Evolutionary conservation across 1,140 invertebrate species (phyloP), one percentile per base, ranked within the genome.

Genomic region (Acyrthosiphon pisum): DNA sequence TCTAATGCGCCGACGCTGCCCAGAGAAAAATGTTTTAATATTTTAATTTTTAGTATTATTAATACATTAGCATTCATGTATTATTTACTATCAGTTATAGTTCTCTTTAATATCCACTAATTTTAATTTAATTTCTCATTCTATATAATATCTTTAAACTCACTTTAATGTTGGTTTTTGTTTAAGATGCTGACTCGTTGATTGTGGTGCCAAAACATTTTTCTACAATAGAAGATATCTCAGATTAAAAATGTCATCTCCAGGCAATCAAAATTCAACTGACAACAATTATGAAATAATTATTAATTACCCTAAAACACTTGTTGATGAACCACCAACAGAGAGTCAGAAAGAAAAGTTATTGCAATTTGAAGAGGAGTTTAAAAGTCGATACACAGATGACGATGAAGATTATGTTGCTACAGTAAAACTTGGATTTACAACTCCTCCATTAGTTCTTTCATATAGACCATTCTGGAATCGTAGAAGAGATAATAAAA

Each of bases 281-380:
- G 1, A 68, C 50, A 22, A 6, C 53, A 41, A 91, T 90, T 50
- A 35, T 50, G 94, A 93, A 68, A 93, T 94, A 93, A 68, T 60
- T 35, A 93, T 94, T 88, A 94, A 94, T n/a, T n/a, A n/a, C 94
- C 48, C 94, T 94, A 8, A 94, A 94, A 44, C 94, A 94, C 91
- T 94, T 95, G 93, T 60, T 53, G 91, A 83, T 50, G 44, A 94
- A 91, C 81, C 87, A 53, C 76, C 95, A 20, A 95, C 95, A 11
- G 95, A 95, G 37, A 94, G 94, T 86, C 95, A 96, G 93, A 86
- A 95, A 9, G 94, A 94, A 46, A 96, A 96, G 92, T 93, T 96
- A 37, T 95, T 95, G 56, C 95, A 96, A 94, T 96, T 96, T 93
- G 96, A 96, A 92, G 94, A 95, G 37, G 96, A 96, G 94, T 96